Evolutionary conservation across 1,140 invertebrate genomes (phyloP), one percentile per base, ranked within the genome.

Genomic region (Drosophila equinoxialis): DNA sequence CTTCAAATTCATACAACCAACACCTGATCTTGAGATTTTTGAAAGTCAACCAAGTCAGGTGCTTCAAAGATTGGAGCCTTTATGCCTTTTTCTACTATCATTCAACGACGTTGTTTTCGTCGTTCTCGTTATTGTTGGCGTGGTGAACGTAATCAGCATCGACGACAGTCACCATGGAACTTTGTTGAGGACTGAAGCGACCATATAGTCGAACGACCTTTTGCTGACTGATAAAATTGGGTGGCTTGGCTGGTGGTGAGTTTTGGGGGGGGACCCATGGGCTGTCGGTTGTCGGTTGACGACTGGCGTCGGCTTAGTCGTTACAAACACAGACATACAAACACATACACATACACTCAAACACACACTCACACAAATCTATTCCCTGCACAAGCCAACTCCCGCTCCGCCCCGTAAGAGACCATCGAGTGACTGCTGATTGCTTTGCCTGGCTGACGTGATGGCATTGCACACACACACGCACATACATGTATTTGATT

Each of bases 401-500:
- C 17, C 77, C 65, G 65, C 79, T 30, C 66, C 67, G 76, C 83
- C 83, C 83, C 51, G 23, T 26, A 30, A 57, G 45, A 48, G 17
- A 51, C 45, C 45, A 51, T 51, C 45, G 45, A 74, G 71, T 89
- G 83, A 84, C 80, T 87, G 84, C 84, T 87, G 84, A 89, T 89
- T 87, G 84, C 83, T 86, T 86, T 84, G 84, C 84, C 79, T 89
- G 83, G 80, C 86, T 87, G 80, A 87, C 74, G 81, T 79, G 77
- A 79, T 79, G 74, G 77, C 77, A 79, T 75, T 76, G 73, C 68
- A 78, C 68, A 70, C 60, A 70, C 57, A 81, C 37, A 63, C 20
- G 55, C 4, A 70, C 13, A 48, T 30, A 65, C 10, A 67, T 37
- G 3, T 55, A 39, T 14, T 7, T 74, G 33, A 60, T 33, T 65